These are phyloP conservation scores for Tetrao urogallus DNA, from an alignment of 2,113 vertebrate genomes.

Conservation along the genomic window DNA sequence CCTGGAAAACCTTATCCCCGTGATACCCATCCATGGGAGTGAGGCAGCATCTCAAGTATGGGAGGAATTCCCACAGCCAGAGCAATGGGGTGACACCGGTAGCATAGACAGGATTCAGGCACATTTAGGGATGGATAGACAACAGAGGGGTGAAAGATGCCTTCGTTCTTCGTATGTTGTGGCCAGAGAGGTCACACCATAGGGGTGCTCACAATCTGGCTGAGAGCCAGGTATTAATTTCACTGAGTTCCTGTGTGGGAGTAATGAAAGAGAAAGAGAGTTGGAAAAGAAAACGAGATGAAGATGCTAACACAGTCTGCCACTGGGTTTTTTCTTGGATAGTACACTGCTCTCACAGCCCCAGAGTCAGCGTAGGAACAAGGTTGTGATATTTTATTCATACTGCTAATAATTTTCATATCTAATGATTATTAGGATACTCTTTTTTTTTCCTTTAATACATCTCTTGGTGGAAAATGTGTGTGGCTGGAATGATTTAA, in stretches of 20 bases:
- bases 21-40: background rate
- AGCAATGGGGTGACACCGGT: background rate
- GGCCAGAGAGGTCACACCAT: background rate
- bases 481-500: background rate
- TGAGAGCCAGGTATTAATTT: background rate
- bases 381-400: background rate
- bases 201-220: background rate
- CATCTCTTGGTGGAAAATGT: background rate
- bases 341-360: background rate
- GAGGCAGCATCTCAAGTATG: background rate
- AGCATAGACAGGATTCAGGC: background rate
- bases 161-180: background rate
- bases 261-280: background rate
- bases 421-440: background rate
- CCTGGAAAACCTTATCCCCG: background rate
- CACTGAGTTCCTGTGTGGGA: background rate
- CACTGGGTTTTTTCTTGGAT: background rate
- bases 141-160: background rate
- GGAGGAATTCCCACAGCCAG: background rate
- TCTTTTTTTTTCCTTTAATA: background rate
- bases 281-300: background rate
- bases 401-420: background rate
- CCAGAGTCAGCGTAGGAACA: background rate
- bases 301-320: background rate
- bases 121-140: background rate